Percentiles rank a stretch among this genome's conserved stretches.
Conservation (phyloP, 2,888 invertebrate species). For the Diloba caeruleocephala region DNA sequence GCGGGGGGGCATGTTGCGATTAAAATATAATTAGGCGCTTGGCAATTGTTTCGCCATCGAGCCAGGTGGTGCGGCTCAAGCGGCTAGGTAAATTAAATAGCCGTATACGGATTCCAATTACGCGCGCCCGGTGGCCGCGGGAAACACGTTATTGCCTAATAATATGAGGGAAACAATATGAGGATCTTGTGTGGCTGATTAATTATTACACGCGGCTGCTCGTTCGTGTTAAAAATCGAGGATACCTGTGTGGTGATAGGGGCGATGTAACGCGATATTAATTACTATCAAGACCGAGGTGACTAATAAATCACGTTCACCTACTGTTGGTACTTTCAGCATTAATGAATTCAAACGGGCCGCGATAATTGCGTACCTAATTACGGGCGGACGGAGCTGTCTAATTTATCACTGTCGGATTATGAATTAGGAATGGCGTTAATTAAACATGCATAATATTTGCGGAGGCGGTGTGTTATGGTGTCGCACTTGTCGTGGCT, state of each 20-base stretch:
- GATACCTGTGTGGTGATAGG: conserved; percentile 44
- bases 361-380: conserved; percentile 88
- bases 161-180: conserved; percentile 76
- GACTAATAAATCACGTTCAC: conserved; percentile 82
- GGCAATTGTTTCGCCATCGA: conserved; percentile 88
- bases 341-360: conserved; percentile 87
- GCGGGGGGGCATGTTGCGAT: conserved; percentile 81
- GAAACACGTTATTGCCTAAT: conserved; percentile 83
- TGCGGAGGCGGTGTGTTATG: conserved; percentile 72
- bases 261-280: conserved; percentile 77
- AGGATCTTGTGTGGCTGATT: conserved; percentile 77
- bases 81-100: conserved; percentile 86
- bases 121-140: conserved; percentile 73
- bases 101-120: conserved; percentile 86
- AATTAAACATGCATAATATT: conserved; percentile 87
- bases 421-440: conserved; percentile 87
- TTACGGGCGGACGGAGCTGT: conserved; percentile 82
- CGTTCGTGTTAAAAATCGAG: conserved; percentile 66
- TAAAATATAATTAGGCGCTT: conserved; percentile 88
- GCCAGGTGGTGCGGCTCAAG: conserved; percentile 81
- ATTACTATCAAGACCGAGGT: conserved; percentile 80
- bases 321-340: conserved; percentile 75
- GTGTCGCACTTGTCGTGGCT: conserved; percentile 46
- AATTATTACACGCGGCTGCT: conserved; percentile 69
- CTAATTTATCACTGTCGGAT: conserved; percentile 88